Percentiles rank a stretch among this genome's conserved stretches.
Conservation (phyloP, 1,140 invertebrate genomes). For the Neotoxoptera formosana region DNA sequence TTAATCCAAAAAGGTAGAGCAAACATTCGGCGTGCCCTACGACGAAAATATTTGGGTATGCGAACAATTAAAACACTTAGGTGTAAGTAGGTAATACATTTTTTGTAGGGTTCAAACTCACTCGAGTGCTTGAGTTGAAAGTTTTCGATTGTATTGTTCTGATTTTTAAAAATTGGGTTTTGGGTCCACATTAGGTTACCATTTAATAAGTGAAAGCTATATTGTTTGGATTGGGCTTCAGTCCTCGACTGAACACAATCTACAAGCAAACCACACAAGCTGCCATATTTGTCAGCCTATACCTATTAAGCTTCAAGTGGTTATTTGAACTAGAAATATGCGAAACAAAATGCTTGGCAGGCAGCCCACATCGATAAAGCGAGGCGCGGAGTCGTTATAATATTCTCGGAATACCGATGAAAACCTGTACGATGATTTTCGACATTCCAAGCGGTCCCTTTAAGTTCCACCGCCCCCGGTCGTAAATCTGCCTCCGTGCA, state of each 20-base stretch:
- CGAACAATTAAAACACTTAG: not conserved
- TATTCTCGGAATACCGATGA: constrained; percentile 1
- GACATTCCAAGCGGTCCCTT: not conserved
- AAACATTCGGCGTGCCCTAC: no score
- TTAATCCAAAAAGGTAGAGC: not conserved
- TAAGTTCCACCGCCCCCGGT: not conserved
- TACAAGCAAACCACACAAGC: no score
- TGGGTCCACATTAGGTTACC: no score
- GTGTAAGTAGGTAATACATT: not conserved
- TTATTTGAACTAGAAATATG: constrained; percentile 2
- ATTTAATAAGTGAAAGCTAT: not conserved
- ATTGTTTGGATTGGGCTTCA: not conserved
- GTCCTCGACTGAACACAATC: not conserved
- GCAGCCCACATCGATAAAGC: not conserved
- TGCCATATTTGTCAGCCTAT: not conserved
- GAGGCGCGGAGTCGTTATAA: not conserved
- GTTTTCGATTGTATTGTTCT: not conserved
- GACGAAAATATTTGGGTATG: not conserved
- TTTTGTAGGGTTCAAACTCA: not conserved
- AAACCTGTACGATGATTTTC: constrained; percentile 1
- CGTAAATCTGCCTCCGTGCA: not conserved
- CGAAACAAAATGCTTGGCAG: not conserved
- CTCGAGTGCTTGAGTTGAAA: not conserved
- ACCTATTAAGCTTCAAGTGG: not conserved
- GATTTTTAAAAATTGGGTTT: not conserved